Conservation (phyloP, 1,140 invertebrate genomes). For the Parapsyche elsis region DNA sequence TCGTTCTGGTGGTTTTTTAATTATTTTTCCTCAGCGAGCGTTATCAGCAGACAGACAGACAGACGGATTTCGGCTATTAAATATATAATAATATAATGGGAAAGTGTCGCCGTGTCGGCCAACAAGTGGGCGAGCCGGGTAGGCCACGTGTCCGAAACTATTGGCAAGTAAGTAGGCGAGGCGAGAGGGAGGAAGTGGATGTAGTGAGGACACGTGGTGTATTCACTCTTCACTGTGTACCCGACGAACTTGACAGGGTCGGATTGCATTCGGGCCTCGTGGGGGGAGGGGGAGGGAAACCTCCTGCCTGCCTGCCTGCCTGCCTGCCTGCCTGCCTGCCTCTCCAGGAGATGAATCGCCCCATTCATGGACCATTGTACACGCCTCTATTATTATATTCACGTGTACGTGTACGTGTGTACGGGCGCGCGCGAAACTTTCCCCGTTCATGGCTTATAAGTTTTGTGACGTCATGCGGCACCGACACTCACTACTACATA, state of each 20-base stretch:
- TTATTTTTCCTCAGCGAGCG: too few species aligned
- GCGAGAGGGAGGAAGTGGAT: background rate
- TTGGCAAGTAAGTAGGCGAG: background rate
- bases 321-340: too few species aligned
- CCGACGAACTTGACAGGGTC: background rate
- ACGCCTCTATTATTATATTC: background rate
- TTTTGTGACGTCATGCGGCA: conserved; percentile 18
- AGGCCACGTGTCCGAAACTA: conserved; percentile 25
- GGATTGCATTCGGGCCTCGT: background rate
- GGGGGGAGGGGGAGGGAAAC: background rate
- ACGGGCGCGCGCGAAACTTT: background rate
- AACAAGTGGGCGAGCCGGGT: background rate
- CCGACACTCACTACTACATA: background rate
- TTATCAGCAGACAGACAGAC: too few species aligned
- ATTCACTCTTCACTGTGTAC: too few species aligned
- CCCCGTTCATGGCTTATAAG: conserved; percentile 28
- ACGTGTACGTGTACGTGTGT: background rate
- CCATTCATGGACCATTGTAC: conserved; percentile 25
- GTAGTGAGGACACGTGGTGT: too few species aligned
- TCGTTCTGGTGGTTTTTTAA: too few species aligned
- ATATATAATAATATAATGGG: too few species aligned
- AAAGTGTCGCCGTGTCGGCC: background rate
- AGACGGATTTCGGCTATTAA: too few species aligned
- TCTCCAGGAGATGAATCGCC: conserved; percentile 28
- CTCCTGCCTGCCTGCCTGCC: too few species aligned